Conservation (phyloP, 2,113 vertebrate species). For the Melanocharis versteri region DNA sequence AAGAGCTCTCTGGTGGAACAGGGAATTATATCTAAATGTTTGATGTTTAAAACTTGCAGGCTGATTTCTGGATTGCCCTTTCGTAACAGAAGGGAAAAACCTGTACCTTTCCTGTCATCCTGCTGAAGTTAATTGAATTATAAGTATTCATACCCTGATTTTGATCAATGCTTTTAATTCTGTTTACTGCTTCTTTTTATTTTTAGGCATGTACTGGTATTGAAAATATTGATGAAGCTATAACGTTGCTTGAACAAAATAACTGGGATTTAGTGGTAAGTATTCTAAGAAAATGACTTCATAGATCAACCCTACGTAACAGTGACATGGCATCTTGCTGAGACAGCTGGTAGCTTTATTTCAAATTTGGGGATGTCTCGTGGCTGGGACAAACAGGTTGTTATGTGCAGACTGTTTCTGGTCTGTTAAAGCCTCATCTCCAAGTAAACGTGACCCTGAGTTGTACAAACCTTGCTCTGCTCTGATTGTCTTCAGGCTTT, state of each 20-base stretch:
- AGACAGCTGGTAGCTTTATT: background rate
- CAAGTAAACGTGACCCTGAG: background rate
- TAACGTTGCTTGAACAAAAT: slow-evolving; percentile 97
- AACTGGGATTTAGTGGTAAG: slow-evolving; percentile 99
- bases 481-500: background rate
- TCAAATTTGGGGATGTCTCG: background rate
- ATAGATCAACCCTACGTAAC: background rate
- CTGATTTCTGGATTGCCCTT: background rate
- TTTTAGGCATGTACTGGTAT: slow-evolving; percentile 97
- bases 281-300: slow-evolving; percentile 53
- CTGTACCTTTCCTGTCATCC: background rate
- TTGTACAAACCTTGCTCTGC: background rate
- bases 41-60: background rate
- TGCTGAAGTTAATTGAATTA: background rate
- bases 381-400: background rate
- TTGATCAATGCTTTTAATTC: slow-evolving; percentile 45
- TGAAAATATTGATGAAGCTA: slow-evolving; percentile 99
- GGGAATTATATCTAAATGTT: background rate
- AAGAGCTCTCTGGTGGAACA: background rate
- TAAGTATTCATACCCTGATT: background rate
- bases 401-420: background rate
- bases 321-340: background rate
- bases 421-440: background rate
- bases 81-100: background rate
- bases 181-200: slow-evolving; percentile 39